Base-by-base conservation (phyloP, 2,888 invertebrate genomes). In the Ormyrus labotus region DNA sequence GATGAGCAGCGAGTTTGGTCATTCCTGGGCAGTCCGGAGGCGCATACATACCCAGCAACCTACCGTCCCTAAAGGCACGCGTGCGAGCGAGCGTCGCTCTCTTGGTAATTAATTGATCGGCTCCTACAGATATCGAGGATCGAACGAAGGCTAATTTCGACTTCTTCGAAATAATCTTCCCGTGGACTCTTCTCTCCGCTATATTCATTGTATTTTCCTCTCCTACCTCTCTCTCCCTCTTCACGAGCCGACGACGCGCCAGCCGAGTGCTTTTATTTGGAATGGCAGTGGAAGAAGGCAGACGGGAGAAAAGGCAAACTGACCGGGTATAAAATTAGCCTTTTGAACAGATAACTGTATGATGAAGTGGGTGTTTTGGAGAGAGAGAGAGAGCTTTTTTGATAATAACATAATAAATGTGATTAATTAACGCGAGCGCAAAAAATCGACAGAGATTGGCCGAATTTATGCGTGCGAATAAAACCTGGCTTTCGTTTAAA, bases 81-180 rank as follows among this genome's bases (percentile, higher is more conserved):
- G 19, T 34, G 19, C 19, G 19, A 19, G 63, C 67, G 60, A 71
- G 48, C 53, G 13, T 74, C 82, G 74, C 67, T 19, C 19, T 19
- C 19, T 84, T 83, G 84, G 86, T 88, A 89, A 88, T 88, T 88
- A 89, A 88, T 89, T 88, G 87, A 89, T 88, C 88, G 87, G 75
- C 82, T 80, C 78, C 81, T 83, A 78, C 75, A 85, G 88, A 88
- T 88, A 88, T 84, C 84, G 84, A 76, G 67, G 76, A 84, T 83
- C 82, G 77, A 75, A 81, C 64, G 61, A 71, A 65, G 57, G 78
- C 78, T 83, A 81, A 75, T 81, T 80, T 80, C 71, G 79, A 81
- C 81, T 83, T 74, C 81, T 81, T 75, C 75, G 73, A 78, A 81
- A 75, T 81, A 78, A 78, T 81, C 78, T 80, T n/a, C 60, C 47